Base-by-base conservation (phyloP, 2,113 vertebrate species). In the Carassius gibelio region DNA sequence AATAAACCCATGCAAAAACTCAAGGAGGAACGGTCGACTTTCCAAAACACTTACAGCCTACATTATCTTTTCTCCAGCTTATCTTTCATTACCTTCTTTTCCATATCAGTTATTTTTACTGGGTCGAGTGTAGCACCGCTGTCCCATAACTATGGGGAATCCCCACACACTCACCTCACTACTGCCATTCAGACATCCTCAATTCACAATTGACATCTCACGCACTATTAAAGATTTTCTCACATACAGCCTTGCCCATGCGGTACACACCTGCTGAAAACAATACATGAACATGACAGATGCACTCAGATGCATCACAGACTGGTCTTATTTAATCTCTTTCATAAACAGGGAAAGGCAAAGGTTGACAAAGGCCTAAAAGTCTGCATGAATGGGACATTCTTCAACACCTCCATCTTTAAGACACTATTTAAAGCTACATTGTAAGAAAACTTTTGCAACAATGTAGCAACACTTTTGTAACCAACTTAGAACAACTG, bases 41-140 rank as follows among this genome's bases (percentile, higher is more conserved):
- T 85, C 72, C 85, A 36, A 83, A 88, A 85, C 80, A 74, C 50
- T 57, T 72, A 78, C 79, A 85, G 45, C 11, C 14, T 78, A 61
- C 62, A n/a, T 52, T 48, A 62, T 74, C 76, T 36, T 74, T 23
- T 23, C 64, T 71, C n/a, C 36, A 79, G 77, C 74, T 79, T 84
- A 50, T 76, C 55, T 34, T 75, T 5, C 69, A 77, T 81, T 72
- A 45, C 45, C 50, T 84, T 5, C 52, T 83, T 84, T 83, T 82
- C 72, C 80, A 71, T 78, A 68, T 30, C 61, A 77, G 85, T 71
- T 86, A 66, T 71, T 71, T 83, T 77, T 57, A 59, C n/a, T 34
- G 42, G 36, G 48, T 21, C n/a, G 78, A 75, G 5, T 52, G n/a
- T 52, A 66, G 42, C 42, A 21, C 10, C 4, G 45, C 48, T 30